phyloP scores from a whole-genome alignment of 2,797 vertebrate genomes.

The Alauda arvensis region DNA sequence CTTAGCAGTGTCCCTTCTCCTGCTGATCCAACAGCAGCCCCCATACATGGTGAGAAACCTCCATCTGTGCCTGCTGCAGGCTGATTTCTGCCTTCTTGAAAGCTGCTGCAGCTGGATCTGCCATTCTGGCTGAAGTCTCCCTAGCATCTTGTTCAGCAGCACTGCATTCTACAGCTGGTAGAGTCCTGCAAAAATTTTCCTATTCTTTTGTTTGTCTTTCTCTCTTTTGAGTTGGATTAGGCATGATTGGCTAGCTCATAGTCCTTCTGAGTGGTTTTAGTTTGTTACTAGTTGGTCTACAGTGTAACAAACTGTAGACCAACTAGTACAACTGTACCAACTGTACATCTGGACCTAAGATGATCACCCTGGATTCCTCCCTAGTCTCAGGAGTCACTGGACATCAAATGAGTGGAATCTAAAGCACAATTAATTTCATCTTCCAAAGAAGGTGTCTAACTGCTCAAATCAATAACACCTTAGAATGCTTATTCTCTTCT shows the following conservation, averaged over 20 bases:
- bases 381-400: neutral
- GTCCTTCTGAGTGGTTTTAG: neutral
- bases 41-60: neutral
- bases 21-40: neutral
- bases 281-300: neutral
- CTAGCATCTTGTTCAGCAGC: neutral
- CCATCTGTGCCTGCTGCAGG: neutral
- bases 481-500: neutral
- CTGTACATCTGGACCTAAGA: neutral
- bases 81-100: neutral
- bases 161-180: neutral
- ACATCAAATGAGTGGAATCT: neutral
- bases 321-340: too few relatives aligned
- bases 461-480: neutral
- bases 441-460: neutral
- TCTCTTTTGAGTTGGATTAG: neutral
- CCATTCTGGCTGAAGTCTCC: neutral
- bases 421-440: neutral
- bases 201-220: neutral
- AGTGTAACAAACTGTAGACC: too few relatives aligned
- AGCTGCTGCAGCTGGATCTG: neutral
- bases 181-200: neutral
- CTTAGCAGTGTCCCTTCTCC: neutral
- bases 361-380: rapidly evolving
- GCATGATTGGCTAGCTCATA: neutral